Base-by-base conservation (phyloP, 2,888 invertebrate species). In the Caenorhabditis uteleia region DNA sequence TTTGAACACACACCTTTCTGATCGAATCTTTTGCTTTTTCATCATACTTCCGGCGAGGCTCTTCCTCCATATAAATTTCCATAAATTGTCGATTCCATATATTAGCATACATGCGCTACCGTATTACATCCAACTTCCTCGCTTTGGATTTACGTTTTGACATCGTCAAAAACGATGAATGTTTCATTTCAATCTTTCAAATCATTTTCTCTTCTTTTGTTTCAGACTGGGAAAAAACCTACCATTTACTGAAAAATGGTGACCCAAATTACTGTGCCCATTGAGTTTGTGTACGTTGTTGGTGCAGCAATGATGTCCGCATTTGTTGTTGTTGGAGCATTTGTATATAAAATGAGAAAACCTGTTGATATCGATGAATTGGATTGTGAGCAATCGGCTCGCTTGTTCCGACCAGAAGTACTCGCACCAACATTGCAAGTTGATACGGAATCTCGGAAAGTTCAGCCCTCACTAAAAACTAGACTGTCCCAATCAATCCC, bases 401-500 rank as follows among this genome's bases (percentile, higher is more conserved):
- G 65, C n/a, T 54, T 74, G 0, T 71, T 71, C 56, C 58, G 66
- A 39, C 77, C 77, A 14, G 71, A 73, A 45, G 53, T 65, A 7
- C 49, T 77, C n/a, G 68, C 70, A 2, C 71, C 73, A 4, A 61
- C 69, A 10, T 36, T 73, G 36, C 54, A 66, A 27, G 64, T 74
- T 10, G 70, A 66, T 33, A 76, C 70, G 4, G 51, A 51, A 6
- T 58, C 54, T n/a, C 47, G 62, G n/a, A 68, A 51, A 48, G 73
- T 77, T 2, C 77, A 77, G 31, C 77, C 77, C n/a, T 68, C 70
- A 1, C 21, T 77, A 16, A 71, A 68, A 31, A 67, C 66, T 6
- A 46, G 68, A 27, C 47, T 77, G 8, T 58, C 65, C 2, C 66
- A 71, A 25, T 55, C 65, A 1, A 73, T 77, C 21, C 77, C 71